Conservation (phyloP, 2,113 vertebrate genomes). For the Probosciger aterrimus region DNA sequence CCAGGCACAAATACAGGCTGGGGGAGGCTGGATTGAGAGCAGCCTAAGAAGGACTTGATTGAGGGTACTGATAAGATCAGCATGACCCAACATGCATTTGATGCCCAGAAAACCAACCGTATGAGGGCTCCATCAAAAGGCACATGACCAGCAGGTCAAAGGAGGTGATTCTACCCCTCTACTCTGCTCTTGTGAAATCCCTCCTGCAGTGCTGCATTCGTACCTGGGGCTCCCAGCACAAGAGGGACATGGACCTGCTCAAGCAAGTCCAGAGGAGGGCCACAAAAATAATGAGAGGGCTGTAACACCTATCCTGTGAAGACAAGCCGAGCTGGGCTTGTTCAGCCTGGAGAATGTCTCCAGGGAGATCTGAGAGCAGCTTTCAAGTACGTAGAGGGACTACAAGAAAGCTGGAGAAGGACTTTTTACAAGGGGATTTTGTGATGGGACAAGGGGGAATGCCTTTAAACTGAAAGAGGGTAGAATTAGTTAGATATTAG, state of each 20-base stretch:
- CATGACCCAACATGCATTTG: neutral
- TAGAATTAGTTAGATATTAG: neutral
- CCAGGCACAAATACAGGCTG: neutral
- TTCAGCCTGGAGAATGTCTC: neutral
- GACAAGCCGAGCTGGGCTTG: neutral
- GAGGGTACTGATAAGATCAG: neutral
- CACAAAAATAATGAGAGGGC: neutral
- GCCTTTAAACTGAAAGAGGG: neutral
- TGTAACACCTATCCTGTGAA: neutral
- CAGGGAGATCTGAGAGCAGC: neutral
- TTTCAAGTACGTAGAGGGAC: neutral
- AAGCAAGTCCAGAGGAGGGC: neutral
- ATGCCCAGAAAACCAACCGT: neutral
- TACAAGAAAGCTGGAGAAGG: neutral
- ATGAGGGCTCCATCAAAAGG: neutral
- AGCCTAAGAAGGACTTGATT: neutral
- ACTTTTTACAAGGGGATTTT: neutral
- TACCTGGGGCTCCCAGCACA: neutral
- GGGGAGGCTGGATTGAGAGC: rapidly evolving
- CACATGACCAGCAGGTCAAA: neutral
- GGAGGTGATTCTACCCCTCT: neutral
- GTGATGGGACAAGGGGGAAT: neutral
- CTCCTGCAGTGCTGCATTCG: neutral
- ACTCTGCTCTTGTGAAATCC: too few relatives aligned
- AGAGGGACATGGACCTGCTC: neutral